A percentile compares a stretch with the other conserved stretches of the same genome.
phyloP scores from a whole-genome alignment of 2,888 invertebrate genomes.

The Pyrrhopygopsis socrates region DNA sequence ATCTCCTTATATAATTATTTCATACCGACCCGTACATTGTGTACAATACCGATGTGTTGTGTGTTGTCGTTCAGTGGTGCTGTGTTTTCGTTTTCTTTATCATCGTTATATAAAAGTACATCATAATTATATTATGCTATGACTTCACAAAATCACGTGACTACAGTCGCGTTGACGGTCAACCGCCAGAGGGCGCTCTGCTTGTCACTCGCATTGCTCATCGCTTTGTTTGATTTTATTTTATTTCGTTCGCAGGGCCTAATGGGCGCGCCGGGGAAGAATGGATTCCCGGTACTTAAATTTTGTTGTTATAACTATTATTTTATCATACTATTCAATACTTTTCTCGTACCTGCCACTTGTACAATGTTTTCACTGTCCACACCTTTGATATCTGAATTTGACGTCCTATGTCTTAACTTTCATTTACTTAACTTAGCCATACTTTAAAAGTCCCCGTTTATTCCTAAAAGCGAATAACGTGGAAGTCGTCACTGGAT shows the following conservation, averaged over 20 bases:
- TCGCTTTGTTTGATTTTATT: slow-evolving; percentile 86
- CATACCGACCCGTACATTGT: too few relatives aligned
- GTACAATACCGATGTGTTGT: not conserved
- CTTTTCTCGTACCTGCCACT: slow-evolving; percentile 31
- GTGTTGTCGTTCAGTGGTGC: not conserved
- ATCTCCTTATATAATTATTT: too few relatives aligned
- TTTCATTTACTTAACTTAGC: too few relatives aligned
- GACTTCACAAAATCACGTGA: too few relatives aligned
- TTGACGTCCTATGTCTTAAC: too few relatives aligned
- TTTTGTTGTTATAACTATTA: slow-evolving; percentile 90
- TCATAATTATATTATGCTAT: too few relatives aligned
- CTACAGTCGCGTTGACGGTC: not conserved
- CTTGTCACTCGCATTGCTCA: not conserved
- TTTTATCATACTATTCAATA: slow-evolving; percentile 91
- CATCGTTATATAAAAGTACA: not conserved
- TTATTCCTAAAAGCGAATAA: too few relatives aligned
- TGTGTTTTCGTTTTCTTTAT: not conserved
- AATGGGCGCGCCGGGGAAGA: slow-evolving; percentile 98
- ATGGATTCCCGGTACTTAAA: slow-evolving; percentile 98
- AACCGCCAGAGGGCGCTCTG: not conserved
- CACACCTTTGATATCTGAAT: not conserved
- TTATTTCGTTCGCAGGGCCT: slow-evolving; percentile 96
- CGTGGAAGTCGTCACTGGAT: not conserved
- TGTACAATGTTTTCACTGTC: slow-evolving; percentile 12
- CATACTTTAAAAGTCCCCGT: too few relatives aligned